Base-by-base conservation (phyloP, 1,140 invertebrate species). In the Armadillidium nasatum region DNA sequence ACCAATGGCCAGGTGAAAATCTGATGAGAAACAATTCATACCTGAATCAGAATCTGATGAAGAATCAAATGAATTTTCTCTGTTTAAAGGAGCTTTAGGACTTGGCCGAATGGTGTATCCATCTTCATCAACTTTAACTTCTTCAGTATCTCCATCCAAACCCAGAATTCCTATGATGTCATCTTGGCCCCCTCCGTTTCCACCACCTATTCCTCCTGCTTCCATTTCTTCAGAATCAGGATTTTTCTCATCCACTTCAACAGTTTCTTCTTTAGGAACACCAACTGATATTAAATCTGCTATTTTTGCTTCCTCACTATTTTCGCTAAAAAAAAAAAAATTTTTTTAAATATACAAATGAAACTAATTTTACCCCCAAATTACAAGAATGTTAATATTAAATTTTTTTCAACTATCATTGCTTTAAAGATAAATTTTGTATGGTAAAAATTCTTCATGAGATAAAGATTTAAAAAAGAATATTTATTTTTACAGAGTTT, bases 11-110 rank as follows among this genome's bases (percentile, higher is more conserved):
- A n/a, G n/a, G 33, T 33, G 33, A 33, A n/a, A n/a, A 33, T 33
- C 1, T 33, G 6, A 33, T 3, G 33, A 33, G 6, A 33, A 3
- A 33, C 6, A 33, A 33, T 60, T 74, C 82, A 82, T 85, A 88
- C 93, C 92, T 71, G 94, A 95, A 85, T 97, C 95, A 23, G 93
- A 92, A 85, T 97, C 95, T 43, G 93, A 93, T 82, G 93, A 94
- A 7, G 94, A 96, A 85, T 95, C 94, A 84, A 94, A 95, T 84
- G 90, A 91, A 70, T 91, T 91, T 82, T 91, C 89, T 79, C 87
- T 87, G 79, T 88, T 88, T 88, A 89, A 89, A 9, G 87, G 84
- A 82, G 89, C 88, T 74, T 87, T 44, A 44, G 79, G 81, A 83
- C 92, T 88, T 84, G 94, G 95, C 84, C 92, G 88, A 78, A 97